Percentiles rank a stretch among this genome's conserved stretches.
phyloP scores from a whole-genome alignment of 2,888 invertebrate genomes.

The Euzophera pinguis region DNA sequence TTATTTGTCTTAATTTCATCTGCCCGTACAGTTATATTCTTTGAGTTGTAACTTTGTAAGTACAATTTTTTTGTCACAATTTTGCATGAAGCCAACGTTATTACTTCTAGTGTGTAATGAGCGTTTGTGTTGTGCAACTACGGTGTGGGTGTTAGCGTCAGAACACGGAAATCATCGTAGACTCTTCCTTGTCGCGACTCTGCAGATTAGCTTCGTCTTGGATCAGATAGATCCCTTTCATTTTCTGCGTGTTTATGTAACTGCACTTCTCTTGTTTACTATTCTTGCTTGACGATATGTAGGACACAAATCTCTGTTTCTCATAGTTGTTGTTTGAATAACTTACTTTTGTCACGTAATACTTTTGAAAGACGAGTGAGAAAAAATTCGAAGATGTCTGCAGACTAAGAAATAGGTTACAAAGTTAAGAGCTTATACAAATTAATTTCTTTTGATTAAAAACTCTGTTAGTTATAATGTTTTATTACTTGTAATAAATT shows the following conservation, averaged over 20 bases:
- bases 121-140: conserved; percentile 44
- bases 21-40: not conserved
- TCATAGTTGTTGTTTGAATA: not conserved
- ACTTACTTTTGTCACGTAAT: not conserved
- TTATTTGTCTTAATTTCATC: not conserved
- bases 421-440: too few species aligned
- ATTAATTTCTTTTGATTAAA: too few species aligned
- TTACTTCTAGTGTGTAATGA: conserved; percentile 28
- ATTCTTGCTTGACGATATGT: not conserved
- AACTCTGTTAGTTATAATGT: too few species aligned
- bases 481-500: too few species aligned
- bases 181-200: conserved; percentile 50
- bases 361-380: too few species aligned
- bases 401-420: too few species aligned
- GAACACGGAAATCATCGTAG: conserved; percentile 52
- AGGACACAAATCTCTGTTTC: not conserved
- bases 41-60: not conserved
- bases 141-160: conserved; percentile 40
- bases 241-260: conserved; percentile 38
- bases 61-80: conserved; percentile 34
- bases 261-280: conserved; percentile 8
- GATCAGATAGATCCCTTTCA: conserved; percentile 39
- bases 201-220: conserved; percentile 35
- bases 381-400: too few species aligned
- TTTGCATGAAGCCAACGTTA: conserved; percentile 44